Evolutionary conservation across 1,140 invertebrate species (phyloP).

Genomic region (Drosophila pseudoananassae): DNA sequence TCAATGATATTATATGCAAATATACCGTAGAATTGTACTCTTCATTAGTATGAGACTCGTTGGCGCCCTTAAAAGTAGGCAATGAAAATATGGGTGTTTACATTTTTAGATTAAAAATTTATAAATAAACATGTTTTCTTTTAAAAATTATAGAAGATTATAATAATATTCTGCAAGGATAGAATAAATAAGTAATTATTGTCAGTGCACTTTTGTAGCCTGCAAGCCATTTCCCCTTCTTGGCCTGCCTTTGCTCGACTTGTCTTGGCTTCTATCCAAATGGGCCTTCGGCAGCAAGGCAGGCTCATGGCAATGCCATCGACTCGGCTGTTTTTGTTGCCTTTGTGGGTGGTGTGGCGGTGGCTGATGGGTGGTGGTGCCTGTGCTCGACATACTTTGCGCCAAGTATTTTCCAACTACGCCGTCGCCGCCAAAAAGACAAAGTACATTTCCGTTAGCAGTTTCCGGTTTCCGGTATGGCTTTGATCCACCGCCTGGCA

Average conservation of each 20-base stretch:
- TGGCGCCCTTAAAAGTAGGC: too few species aligned
- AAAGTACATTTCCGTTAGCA: slow-evolving; percentile 80
- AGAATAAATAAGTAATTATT: background rate
- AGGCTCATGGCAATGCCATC: slow-evolving; percentile 8
- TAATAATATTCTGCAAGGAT: too few species aligned
- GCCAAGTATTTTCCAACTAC: slow-evolving; percentile 74
- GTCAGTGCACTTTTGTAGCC: slow-evolving; percentile 1
- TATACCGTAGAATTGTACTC: too few species aligned
- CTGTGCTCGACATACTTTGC: slow-evolving; percentile 74
- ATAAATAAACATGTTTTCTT: too few species aligned
- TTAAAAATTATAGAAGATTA: too few species aligned
- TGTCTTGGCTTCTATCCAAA: slow-evolving; percentile 63
- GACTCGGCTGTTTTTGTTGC: slow-evolving; percentile 23
- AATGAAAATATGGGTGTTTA: too few species aligned
- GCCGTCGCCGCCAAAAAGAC: slow-evolving; percentile 75
- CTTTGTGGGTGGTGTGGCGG: slow-evolving; percentile 6
- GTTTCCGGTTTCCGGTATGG: slow-evolving; percentile 80
- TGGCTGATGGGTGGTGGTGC: slow-evolving; percentile 46
- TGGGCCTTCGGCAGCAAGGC: slow-evolving; percentile 35
- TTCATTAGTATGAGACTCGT: too few species aligned
- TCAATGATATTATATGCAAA: too few species aligned
- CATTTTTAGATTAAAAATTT: too few species aligned
- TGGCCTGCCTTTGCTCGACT: slow-evolving; percentile 22
- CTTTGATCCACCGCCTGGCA: slow-evolving; percentile 57
- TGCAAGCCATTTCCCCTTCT: slow-evolving; percentile 19